These are phyloP conservation scores for Lasioglossum baleicum DNA, from an alignment of 1,140 invertebrate genomes.

Conservation along the genomic window DNA sequence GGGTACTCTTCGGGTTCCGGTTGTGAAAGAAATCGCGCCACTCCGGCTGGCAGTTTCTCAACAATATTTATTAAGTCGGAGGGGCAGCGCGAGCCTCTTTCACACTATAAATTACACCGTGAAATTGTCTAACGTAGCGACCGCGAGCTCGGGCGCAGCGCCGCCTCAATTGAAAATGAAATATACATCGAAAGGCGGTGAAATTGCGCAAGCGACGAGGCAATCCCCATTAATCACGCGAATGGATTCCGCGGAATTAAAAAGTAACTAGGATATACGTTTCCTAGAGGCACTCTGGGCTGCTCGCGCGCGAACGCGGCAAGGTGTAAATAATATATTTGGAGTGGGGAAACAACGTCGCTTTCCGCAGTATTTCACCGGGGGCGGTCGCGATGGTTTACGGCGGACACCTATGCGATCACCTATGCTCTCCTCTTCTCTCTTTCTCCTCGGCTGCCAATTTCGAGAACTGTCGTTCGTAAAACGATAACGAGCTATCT, in stretches of 20 bases:
- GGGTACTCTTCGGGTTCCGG: neutral
- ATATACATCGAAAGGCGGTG: slow-evolving; percentile 5
- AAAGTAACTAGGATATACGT: slow-evolving; percentile 22
- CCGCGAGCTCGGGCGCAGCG: neutral
- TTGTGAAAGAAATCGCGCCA: neutral
- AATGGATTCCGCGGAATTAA: slow-evolving; percentile 31
- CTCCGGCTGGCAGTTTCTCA: neutral
- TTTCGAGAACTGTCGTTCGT: slow-evolving; percentile 67
- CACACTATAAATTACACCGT: slow-evolving; percentile 1
- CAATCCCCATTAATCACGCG: slow-evolving; percentile 36
- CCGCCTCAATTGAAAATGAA: neutral
- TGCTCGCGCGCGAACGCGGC: slow-evolving; percentile 14
- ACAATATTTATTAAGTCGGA: slow-evolving; percentile 1
- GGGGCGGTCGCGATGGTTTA: slow-evolving; percentile 14
- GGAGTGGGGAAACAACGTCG: slow-evolving; percentile 15
- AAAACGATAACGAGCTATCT: slow-evolving; percentile 65
- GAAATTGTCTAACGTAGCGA: slow-evolving; percentile 3
- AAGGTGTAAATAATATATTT: slow-evolving; percentile 44
- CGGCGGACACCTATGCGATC: slow-evolving; percentile 41
- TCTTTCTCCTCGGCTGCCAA: slow-evolving; percentile 36
- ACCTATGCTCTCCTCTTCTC: neutral
- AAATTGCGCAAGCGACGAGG: neutral
- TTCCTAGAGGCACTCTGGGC: neutral
- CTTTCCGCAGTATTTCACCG: slow-evolving; percentile 56
- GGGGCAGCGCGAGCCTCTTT: neutral